A percentile compares a stretch with the other conserved stretches of the same genome.
Conservation (phyloP, 37 sponge, comb jelly and placozoan species). For the Beroe ovata region DNA sequence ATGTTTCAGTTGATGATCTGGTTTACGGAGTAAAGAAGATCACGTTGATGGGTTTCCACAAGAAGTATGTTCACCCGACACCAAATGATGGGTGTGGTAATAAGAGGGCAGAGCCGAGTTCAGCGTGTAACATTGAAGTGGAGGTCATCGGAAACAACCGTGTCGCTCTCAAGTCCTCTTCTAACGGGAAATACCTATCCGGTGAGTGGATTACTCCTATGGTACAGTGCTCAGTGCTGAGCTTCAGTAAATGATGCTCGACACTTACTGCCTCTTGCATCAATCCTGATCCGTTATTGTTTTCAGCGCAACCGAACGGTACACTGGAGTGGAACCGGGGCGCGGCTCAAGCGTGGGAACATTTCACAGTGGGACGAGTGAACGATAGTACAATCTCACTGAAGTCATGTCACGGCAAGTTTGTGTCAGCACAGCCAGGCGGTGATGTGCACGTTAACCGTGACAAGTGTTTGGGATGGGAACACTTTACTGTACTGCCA, state of each 20-base stretch:
- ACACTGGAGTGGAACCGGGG: background rate
- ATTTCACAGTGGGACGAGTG: background rate
- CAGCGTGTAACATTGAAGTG: background rate
- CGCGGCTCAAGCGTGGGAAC: background rate
- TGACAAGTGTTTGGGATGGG: background rate
- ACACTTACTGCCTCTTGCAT: no score
- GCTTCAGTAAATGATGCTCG: no score
- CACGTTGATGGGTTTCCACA: background rate
- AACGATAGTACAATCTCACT: background rate
- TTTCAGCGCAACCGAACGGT: background rate
- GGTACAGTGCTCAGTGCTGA: no score
- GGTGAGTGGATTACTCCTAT: constrained; percentile 16
- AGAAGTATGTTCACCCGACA: background rate
- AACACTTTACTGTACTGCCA: background rate
- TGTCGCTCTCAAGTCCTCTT: constrained; percentile 45
- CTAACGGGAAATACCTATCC: constrained; percentile 33
- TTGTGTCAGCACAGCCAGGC: background rate
- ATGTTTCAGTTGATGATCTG: background rate
- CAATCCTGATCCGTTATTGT: no score
- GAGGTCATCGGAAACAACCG: background rate
- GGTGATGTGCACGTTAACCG: background rate
- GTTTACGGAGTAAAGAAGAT: background rate
- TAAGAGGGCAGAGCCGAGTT: background rate
- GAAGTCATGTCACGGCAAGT: constrained; percentile 1
- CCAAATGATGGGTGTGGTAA: background rate